phyloP scores from a whole-genome alignment of 2,113 vertebrate genomes.

The Myanophis thanlyinensis region DNA sequence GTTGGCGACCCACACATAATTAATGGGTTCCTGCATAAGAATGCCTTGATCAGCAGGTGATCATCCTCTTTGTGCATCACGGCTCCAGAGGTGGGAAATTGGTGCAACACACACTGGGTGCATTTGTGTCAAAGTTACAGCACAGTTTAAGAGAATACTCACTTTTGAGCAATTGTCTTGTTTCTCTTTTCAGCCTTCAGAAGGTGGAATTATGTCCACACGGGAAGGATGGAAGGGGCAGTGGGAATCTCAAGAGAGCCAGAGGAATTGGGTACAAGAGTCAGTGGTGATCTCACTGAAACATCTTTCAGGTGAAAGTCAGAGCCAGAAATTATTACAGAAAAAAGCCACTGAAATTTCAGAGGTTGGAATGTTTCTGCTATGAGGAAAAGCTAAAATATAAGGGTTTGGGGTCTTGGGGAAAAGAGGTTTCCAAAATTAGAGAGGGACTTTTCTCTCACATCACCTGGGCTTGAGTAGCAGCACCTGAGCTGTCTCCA shows the following conservation, averaged over 20 bases:
- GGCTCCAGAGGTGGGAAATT: background rate
- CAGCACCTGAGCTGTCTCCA: background rate
- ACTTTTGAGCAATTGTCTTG: background rate
- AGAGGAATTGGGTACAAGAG: background rate
- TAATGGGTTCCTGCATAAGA: background rate
- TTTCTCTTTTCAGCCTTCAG: background rate
- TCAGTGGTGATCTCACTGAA: background rate
- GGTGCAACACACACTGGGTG: background rate
- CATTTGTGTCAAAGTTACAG: background rate
- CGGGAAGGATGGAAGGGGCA: too few relatives aligned
- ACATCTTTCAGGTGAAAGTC: background rate
- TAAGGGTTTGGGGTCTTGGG: background rate
- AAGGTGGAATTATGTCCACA: too few relatives aligned
- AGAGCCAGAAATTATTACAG: background rate
- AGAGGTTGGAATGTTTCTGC: background rate
- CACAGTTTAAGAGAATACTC: background rate
- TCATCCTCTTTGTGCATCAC: background rate
- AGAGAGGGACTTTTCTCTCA: background rate
- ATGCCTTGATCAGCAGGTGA: background rate
- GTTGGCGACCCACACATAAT: background rate
- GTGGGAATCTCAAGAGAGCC: background rate
- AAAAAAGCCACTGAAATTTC: background rate
- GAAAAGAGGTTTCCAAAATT: background rate
- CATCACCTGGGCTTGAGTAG: background rate
- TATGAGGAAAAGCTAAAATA: background rate